phyloP scores from a whole-genome alignment of 30 jellyfish, hydroid and myxozoan species.

The Aurelia sp. region DNA sequence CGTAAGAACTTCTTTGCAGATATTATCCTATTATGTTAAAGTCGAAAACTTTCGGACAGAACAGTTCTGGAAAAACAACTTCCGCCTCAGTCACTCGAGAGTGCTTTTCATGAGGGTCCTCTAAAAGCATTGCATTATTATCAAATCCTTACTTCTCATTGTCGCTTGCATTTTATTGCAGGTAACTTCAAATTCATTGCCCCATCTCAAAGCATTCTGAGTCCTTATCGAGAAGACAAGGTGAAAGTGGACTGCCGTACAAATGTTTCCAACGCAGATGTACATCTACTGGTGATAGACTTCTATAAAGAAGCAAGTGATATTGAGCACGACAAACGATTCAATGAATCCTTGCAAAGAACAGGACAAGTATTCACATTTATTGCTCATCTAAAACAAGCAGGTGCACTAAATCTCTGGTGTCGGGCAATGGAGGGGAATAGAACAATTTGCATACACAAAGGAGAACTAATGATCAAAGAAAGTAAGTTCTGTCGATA shows the following conservation, averaged over 20 bases:
- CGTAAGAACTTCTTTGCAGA: too few relatives aligned
- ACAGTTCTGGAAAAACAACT: too few relatives aligned
- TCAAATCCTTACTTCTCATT: too few relatives aligned
- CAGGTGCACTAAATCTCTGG: not conserved
- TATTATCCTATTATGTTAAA: too few relatives aligned
- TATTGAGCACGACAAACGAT: not conserved
- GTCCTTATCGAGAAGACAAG: not conserved
- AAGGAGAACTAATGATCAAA: not conserved
- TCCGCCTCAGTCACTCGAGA: too few relatives aligned
- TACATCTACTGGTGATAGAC: not conserved
- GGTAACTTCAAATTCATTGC: not conserved
- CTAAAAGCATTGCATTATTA: too few relatives aligned
- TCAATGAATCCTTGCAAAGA: not conserved
- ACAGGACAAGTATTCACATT: not conserved
- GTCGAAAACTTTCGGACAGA: too few relatives aligned
- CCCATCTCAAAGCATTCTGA: too few relatives aligned
- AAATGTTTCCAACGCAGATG: not conserved
- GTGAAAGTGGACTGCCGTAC: conserved; percentile 21
- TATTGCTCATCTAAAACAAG: not conserved
- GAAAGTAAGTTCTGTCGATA: conserved; percentile 3
- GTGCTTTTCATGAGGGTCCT: too few relatives aligned
- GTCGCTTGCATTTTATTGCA: not conserved
- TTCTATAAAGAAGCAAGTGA: not conserved
- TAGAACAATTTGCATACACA: not conserved
- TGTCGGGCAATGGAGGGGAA: conserved; percentile 12